phyloP scores from a whole-genome alignment of 2,113 vertebrate species.

The Tychaedon coryphoeus region DNA sequence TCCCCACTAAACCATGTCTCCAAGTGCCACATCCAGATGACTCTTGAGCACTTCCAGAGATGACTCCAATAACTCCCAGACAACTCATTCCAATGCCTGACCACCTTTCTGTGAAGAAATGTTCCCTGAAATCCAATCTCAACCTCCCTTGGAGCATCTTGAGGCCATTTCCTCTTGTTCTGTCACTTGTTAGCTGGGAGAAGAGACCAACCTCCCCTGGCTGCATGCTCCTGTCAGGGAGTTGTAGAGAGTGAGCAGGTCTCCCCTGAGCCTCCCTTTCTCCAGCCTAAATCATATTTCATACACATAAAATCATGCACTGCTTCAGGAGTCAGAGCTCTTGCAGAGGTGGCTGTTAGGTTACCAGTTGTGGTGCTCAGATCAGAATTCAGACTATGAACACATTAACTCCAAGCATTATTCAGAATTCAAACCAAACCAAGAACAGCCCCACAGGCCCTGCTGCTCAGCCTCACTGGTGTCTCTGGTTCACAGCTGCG shows the following conservation, averaged over 20 bases:
- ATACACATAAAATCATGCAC: not conserved
- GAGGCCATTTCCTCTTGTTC: not conserved
- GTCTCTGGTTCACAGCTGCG: slow-evolving; percentile 70
- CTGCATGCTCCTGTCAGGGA: not conserved
- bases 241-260: not conserved
- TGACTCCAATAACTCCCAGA: not conserved
- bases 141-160: not conserved
- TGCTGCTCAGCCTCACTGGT: not conserved
- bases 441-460: fast-evolving
- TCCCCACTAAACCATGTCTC: not conserved
- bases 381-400: not conserved
- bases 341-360: not conserved
- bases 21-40: not conserved
- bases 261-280: not conserved
- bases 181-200: not conserved
- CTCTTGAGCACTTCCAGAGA: not conserved
- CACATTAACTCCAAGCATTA: not conserved
- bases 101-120: not conserved
- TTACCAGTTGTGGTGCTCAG: not conserved
- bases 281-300: not conserved
- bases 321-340: not conserved
- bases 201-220: not conserved
- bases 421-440: not conserved
- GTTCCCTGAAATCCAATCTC: not conserved
- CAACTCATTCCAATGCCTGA: not conserved